Evolutionary conservation across 2,888 invertebrate species (phyloP).

Genomic region (Adela reaumurella): DNA sequence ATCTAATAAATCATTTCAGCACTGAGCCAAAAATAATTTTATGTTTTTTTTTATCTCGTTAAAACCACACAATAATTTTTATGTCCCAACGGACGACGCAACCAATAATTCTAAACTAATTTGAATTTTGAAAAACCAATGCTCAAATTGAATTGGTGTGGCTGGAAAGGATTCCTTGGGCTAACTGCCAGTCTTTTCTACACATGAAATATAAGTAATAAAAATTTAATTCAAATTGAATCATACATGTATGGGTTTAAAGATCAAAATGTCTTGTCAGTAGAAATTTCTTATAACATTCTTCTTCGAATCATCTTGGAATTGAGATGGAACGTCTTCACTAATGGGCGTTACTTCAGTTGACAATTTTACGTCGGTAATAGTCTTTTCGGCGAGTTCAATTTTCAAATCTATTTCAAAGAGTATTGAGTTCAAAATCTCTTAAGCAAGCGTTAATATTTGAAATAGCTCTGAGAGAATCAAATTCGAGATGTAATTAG

Average conservation of each 20-base stretch:
- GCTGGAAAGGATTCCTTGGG: neutral
- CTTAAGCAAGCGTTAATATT: neutral
- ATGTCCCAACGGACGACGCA: neutral
- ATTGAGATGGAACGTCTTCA: slow-evolving; percentile 46
- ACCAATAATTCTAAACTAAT: slow-evolving; percentile 34
- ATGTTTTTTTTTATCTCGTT: neutral
- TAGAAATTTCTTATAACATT: neutral
- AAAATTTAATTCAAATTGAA: no score
- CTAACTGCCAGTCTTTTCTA: neutral
- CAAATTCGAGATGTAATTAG: slow-evolving; percentile 43
- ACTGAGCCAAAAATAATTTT: neutral
- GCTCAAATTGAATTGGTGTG: slow-evolving; percentile 9
- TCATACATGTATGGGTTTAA: no score
- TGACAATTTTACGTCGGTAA: slow-evolving; percentile 28
- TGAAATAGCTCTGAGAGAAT: slow-evolving; percentile 39
- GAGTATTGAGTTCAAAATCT: neutral
- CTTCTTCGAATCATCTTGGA: slow-evolving; percentile 15
- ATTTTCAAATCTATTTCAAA: neutral
- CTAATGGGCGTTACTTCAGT: slow-evolving; percentile 51
- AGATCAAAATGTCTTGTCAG: neutral
- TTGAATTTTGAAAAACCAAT: slow-evolving; percentile 33
- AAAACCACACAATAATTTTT: neutral
- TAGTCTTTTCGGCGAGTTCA: neutral
- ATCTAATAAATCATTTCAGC: neutral
- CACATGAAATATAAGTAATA: no score